Percentiles rank a stretch among this genome's conserved stretches.
phyloP scores from a whole-genome alignment of 2,113 vertebrate genomes.

The Gymnocephalus cernua region DNA sequence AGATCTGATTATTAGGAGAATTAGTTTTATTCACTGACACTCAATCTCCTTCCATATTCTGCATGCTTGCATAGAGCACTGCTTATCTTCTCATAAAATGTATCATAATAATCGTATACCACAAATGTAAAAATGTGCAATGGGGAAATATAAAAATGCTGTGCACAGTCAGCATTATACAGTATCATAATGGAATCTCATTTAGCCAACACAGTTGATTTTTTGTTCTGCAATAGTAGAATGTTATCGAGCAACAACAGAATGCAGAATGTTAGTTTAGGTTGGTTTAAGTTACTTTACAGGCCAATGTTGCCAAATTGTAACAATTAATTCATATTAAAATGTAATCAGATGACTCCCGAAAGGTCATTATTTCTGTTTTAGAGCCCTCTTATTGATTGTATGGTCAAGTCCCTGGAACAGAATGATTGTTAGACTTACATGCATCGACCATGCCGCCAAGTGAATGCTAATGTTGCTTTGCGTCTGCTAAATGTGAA shows the following conservation, averaged over 20 bases:
- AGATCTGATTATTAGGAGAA: not conserved
- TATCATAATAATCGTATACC: not conserved
- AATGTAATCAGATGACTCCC: not conserved
- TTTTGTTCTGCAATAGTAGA: not conserved
- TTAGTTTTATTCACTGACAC: not conserved
- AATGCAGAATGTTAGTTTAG: not conserved
- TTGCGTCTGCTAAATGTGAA: not conserved
- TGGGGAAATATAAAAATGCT: not conserved
- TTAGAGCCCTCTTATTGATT: not conserved
- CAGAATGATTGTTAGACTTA: not conserved
- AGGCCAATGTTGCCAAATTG: not conserved
- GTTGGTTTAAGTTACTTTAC: not conserved
- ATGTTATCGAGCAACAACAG: not conserved
- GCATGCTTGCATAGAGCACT: not conserved
- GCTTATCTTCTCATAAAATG: not conserved
- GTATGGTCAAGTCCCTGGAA: not conserved
- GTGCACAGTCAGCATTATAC: not conserved
- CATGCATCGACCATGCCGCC: not conserved
- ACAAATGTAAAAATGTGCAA: not conserved
- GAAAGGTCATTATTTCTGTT: not conserved
- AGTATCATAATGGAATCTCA: constrained; percentile 6
- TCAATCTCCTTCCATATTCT: not conserved
- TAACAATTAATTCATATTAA: not conserved
- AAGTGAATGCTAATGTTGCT: not conserved
- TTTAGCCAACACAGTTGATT: not conserved